A percentile compares a stretch with the other conserved stretches of the same genome.
Evolutionary conservation across 2,888 invertebrate species (phyloP).

Genomic region (Nomada flava): DNA sequence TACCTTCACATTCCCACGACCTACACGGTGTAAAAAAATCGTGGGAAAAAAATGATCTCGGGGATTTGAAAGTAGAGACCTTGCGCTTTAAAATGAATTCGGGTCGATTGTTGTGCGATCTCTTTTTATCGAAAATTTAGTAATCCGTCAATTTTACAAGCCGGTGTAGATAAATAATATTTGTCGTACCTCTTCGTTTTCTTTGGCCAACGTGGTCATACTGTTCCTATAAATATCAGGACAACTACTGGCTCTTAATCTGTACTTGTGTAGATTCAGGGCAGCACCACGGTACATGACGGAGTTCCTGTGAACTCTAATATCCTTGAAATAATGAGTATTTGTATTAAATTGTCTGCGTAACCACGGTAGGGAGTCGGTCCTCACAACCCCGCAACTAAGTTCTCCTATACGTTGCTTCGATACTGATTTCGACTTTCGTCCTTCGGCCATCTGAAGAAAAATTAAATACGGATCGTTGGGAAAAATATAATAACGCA

Average conservation of each 20-base stretch:
- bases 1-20: no score
- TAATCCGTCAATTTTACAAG: no score
- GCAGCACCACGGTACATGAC: constrained; percentile 95
- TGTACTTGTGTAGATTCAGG: constrained; percentile 92
- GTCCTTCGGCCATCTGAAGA: constrained; percentile 72
- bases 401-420: constrained; percentile 75
- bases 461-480: not conserved
- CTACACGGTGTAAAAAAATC: no score
- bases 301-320: constrained; percentile 91
- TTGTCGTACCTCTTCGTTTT: constrained; percentile 89
- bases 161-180: no score
- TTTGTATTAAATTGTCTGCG: constrained; percentile 86
- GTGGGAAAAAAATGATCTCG: no score
- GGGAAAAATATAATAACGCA: no score
- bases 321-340: constrained; percentile 90
- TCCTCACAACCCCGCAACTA: constrained; percentile 74
- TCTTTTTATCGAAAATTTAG: no score
- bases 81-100: no score
- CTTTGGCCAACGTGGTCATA: constrained; percentile 93
- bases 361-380: constrained; percentile 84
- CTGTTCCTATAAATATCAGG: constrained; percentile 96
- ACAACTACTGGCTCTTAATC: constrained; percentile 94
- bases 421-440: constrained; percentile 75
- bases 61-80: no score
- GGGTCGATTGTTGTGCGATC: no score